Conservation (phyloP, 2,888 invertebrate genomes). For the Pseudanteris insignis region DNA sequence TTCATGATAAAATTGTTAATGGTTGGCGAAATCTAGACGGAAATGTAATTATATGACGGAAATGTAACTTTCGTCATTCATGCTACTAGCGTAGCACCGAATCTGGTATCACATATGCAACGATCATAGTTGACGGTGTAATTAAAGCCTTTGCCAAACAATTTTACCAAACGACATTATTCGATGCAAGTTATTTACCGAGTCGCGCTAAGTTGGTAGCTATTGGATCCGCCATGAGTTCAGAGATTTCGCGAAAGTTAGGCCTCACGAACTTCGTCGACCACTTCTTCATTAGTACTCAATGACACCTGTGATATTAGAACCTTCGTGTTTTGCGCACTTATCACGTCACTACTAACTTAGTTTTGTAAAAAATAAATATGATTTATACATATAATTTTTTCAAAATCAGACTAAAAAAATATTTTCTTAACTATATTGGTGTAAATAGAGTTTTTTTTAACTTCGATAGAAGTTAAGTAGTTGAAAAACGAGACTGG, state of each 20-base stretch:
- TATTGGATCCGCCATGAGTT: constrained; percentile 39
- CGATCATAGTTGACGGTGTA: constrained; percentile 31
- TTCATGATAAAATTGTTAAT: constrained; percentile 24
- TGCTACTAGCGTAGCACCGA: constrained; percentile 16
- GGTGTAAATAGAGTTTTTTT: too few relatives aligned
- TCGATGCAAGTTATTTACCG: constrained; percentile 43
- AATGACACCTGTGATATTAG: constrained; percentile 37
- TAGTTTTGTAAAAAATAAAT: too few relatives aligned
- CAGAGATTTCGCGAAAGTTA: constrained; percentile 41
- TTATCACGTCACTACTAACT: too few relatives aligned
- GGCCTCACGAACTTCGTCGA: constrained; percentile 26
- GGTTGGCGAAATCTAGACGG: constrained; percentile 18
- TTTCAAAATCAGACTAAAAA: too few relatives aligned
- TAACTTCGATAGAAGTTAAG: too few relatives aligned
- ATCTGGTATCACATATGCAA: constrained; percentile 40
- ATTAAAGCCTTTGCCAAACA: constrained; percentile 37
- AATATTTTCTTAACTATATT: too few relatives aligned
- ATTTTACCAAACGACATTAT: constrained; percentile 38
- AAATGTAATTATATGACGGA: constrained; percentile 32
- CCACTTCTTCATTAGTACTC: constrained; percentile 37
- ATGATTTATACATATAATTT: too few relatives aligned
- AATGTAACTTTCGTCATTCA: constrained; percentile 17
- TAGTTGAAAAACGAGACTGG: too few relatives aligned
- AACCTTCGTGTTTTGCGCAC: too few relatives aligned
- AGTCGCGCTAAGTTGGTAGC: constrained; percentile 24